Percentiles rank a stretch among this genome's conserved stretches.
Conservation (phyloP, 2,888 invertebrate genomes). For the Hipparchia semele region DNA sequence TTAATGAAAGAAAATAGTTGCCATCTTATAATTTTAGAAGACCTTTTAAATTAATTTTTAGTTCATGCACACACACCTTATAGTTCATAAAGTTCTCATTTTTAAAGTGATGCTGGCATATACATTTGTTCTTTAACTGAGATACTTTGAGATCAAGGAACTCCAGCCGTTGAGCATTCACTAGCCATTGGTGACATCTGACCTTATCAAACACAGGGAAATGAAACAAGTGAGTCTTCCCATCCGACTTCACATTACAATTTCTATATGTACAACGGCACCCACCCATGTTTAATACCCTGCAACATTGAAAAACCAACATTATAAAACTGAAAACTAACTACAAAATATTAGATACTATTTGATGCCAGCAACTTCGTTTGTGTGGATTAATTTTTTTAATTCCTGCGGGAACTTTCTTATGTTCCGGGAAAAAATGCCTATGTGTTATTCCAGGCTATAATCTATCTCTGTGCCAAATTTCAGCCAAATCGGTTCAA, state of each 20-base stretch:
- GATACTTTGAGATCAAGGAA: conserved; percentile 81
- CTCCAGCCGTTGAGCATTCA: conserved; percentile 78
- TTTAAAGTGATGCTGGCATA: conserved; percentile 84
- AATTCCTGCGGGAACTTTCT: too few relatives aligned
- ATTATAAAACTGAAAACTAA: neutral
- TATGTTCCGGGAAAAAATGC: too few relatives aligned
- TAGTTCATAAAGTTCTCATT: conserved; percentile 80
- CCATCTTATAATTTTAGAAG: too few relatives aligned
- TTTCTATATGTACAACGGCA: conserved; percentile 83
- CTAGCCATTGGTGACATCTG: conserved; percentile 83
- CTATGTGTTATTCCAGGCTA: too few relatives aligned
- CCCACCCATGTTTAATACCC: conserved; percentile 77
- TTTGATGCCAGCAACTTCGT: too few relatives aligned
- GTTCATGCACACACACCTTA: conserved; percentile 57
- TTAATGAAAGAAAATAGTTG: too few relatives aligned
- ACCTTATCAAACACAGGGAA: conserved; percentile 84
- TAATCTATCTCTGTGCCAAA: too few relatives aligned
- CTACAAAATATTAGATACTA: too few relatives aligned
- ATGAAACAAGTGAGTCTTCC: conserved; percentile 84
- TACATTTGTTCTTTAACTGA: conserved; percentile 83
- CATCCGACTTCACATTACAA: conserved; percentile 76
- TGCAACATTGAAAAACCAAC: conserved; percentile 9
- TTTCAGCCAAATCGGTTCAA: too few relatives aligned
- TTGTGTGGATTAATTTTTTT: too few relatives aligned
- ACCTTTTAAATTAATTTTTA: neutral